Evolutionary conservation across 2,797 vertebrate genomes (phyloP).

Genomic region (Lithobates pipiens): DNA sequence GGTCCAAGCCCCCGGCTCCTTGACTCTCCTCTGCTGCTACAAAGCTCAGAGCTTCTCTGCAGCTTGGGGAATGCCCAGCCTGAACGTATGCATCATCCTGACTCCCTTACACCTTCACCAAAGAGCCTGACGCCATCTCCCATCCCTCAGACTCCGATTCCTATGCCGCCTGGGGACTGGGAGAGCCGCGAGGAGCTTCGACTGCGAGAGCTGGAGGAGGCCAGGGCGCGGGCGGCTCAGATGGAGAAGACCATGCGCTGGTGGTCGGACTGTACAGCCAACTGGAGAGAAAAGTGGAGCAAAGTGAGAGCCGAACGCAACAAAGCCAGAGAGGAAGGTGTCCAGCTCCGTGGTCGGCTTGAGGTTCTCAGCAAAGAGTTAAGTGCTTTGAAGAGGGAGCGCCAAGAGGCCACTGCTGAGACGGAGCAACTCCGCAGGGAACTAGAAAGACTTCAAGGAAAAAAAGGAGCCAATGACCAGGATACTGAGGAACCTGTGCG

Average conservation of each 20-base stretch:
- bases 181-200: conserved; percentile 94
- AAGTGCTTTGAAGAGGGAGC: conserved; percentile 81
- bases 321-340: conserved; percentile 89
- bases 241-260: conserved; percentile 99
- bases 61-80: conserved; percentile 82
- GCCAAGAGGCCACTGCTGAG: conserved; percentile 78
- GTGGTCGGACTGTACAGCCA: conserved; percentile 98
- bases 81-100: conserved; percentile 81
- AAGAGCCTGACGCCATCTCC: conserved; percentile 87
- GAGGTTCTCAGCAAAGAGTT: conserved; percentile 92
- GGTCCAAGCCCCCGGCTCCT: conserved; percentile 82
- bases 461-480: conserved; percentile 62
- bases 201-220: conserved; percentile 94
- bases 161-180: conserved; percentile 86
- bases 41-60: conserved; percentile 80
- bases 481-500: conserved; percentile 87
- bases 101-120: conserved; percentile 85
- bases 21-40: conserved; percentile 81
- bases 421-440: conserved; percentile 76
- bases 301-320: conserved; percentile 95
- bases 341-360: conserved; percentile 86
- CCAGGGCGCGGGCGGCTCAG: conserved; percentile 89
- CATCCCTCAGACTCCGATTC: conserved; percentile 74
- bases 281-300: conserved; percentile 99
- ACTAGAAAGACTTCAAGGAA: conserved; percentile 63